A percentile compares a stretch with the other conserved stretches of the same genome.
These are phyloP conservation scores for Gephyroberyx darwinii DNA, from an alignment of 2,797 vertebrate genomes.

Conservation along the genomic window DNA sequence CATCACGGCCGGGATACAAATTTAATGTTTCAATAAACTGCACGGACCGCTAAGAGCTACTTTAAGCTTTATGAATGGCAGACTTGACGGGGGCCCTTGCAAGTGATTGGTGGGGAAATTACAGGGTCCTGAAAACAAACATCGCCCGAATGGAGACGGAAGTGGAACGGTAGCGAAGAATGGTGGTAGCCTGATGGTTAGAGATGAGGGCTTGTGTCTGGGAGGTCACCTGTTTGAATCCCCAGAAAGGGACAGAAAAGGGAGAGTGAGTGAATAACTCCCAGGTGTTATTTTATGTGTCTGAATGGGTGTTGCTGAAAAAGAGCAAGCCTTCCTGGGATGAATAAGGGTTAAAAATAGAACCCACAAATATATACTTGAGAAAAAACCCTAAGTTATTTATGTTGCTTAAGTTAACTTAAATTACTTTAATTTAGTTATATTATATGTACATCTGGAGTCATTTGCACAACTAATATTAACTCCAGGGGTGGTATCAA, in stretches of 20 bases:
- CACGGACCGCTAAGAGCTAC: conserved; percentile 85
- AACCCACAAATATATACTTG: conserved; percentile 13
- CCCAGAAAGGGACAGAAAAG: conserved; percentile 34
- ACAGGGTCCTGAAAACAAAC: conserved; percentile 81
- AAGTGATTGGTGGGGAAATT: conserved; percentile 83
- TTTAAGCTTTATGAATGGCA: conserved; percentile 87
- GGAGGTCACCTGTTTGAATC: conserved; percentile 62
- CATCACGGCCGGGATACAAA: conserved; percentile 82
- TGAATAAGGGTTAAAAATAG: neutral
- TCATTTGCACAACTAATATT: no score
- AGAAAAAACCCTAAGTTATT: conserved; percentile 15
- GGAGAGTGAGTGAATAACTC: conserved; percentile 23
- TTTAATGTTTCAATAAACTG: conserved; percentile 88
- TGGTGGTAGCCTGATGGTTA: conserved; percentile 43
- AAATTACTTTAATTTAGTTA: no score
- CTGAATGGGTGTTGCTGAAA: neutral
- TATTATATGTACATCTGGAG: no score
- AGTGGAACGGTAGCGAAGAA: conserved; percentile 76
- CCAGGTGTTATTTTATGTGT: conserved; percentile 28
- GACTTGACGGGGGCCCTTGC: conserved; percentile 78
- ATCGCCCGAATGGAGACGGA: conserved; percentile 72
- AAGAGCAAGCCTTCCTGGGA: neutral
- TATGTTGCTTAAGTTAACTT: no score
- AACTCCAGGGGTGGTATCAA: no score
- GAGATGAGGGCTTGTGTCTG: conserved; percentile 44